Base-by-base conservation (phyloP, 1,140 invertebrate species). In the Cydia strobilella region DNA sequence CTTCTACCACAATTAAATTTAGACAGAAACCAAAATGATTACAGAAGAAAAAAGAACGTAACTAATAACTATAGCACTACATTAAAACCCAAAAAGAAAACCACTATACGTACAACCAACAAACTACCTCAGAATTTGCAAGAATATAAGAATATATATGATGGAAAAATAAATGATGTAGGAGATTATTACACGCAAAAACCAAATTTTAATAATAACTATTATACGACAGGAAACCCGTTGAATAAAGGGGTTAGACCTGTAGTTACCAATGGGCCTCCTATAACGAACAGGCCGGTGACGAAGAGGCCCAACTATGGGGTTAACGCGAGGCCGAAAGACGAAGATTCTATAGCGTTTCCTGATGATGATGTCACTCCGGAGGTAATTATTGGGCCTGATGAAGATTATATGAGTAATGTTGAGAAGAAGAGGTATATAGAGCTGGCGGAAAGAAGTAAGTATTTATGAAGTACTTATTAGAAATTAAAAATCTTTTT, bases 251-350 rank as follows among this genome's bases (percentile, higher is more conserved):
- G 88, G 0, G 88, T 92, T 0, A 85, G 74, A 72, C 90, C 90
- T 0, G 63, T 81, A 1, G 82, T 83, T 0, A 80, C 88, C 62
- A 80, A 73, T 45, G 62, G 83, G 31, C 88, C 87, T 0, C 88
- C 90, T 0, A 92, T 92, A 15, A 92, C 90, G 0, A 92, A 92
- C 73, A 88, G 69, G 63, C 90, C 90, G 1, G 74, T 78, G 0
- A 82, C 82, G 1, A 45, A 77, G 54, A 74, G 63, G 74, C 80
- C 78, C 15, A 71, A 45, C 15, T 74, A 62, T 27, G 72, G 71
- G n/a, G 71, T 66, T 1, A 76, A 76, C 18, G 59, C 77, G 13
- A 73, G 59, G n/a, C 75, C 74, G 18, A 75, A 71, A 13, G 74
- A 76, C 3, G 66, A 48, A 12, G 76, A 75, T 18, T 75, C 72